These are phyloP conservation scores for Crenuchus spilurus DNA, from an alignment of 2,797 vertebrate species.

Conservation along the genomic window DNA sequence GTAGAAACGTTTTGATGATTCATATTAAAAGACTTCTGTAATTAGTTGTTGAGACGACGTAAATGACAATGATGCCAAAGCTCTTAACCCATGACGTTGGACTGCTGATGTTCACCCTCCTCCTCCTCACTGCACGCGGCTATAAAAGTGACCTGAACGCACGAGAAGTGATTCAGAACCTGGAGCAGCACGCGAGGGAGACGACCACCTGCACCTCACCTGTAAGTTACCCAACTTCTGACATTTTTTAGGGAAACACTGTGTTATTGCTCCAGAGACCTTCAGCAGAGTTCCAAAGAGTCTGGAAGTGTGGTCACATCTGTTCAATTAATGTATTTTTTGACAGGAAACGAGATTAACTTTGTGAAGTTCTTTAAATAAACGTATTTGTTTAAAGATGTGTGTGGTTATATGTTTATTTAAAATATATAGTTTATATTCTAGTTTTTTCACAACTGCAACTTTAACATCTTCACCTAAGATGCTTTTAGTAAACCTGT, in stretches of 20 bases:
- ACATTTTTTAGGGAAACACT: background rate
- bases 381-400: too few relatives aligned
- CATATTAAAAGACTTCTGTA: background rate
- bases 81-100: conserved; percentile 41
- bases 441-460: too few relatives aligned
- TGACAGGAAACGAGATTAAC: too few relatives aligned
- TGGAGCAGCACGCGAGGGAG: background rate
- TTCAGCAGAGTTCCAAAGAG: too few relatives aligned
- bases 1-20: background rate
- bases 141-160: conserved; percentile 43
- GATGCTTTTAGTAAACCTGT: too few relatives aligned
- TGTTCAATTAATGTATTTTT: too few relatives aligned
- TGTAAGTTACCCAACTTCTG: conserved; percentile 16
- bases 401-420: too few relatives aligned
- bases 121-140: background rate
- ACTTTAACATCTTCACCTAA: too few relatives aligned
- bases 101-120: conserved; percentile 5
- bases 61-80: conserved; percentile 1
- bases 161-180: conserved; percentile 17
- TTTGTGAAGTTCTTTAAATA: too few relatives aligned
- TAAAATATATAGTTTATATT: too few relatives aligned
- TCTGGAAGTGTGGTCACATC: too few relatives aligned
- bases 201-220: conserved; percentile 7
- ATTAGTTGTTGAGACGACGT: background rate
- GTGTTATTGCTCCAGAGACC: background rate